Conservation (phyloP, 2,888 invertebrate genomes). For the Lysandra coridon region DNA sequence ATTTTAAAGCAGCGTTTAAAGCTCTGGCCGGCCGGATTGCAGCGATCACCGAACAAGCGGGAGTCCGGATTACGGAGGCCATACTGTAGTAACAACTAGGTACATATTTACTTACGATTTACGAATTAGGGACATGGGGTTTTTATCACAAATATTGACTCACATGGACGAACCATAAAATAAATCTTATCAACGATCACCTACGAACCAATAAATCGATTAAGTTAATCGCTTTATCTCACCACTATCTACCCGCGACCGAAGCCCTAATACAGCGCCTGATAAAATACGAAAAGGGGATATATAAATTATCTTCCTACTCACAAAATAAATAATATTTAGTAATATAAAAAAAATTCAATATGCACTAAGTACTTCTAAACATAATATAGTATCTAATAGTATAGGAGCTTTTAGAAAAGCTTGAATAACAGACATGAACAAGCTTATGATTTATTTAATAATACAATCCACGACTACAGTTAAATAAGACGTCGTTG, state of each 20-base stretch:
- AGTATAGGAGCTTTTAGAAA: not conserved
- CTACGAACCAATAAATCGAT: slow-evolving; percentile 44
- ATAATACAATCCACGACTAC: not conserved
- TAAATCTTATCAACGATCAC: slow-evolving; percentile 42
- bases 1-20: no score
- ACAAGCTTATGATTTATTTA: not conserved
- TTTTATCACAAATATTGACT: slow-evolving; percentile 30
- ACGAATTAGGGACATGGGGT: not conserved
- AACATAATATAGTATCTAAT: no score
- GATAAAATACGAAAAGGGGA: not conserved
- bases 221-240: slow-evolving; percentile 40
- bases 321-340: not conserved
- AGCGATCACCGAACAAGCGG: no score
- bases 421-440: not conserved
- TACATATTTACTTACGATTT: not conserved
- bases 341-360: no score
- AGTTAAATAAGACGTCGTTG: slow-evolving; percentile 7
- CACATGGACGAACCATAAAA: slow-evolving; percentile 30
- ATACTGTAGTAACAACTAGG: not conserved
- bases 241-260: slow-evolving; percentile 34
- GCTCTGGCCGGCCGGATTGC: no score
- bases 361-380: no score
- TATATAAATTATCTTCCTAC: not conserved
- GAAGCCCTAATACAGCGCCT: not conserved
- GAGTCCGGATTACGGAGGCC: no score